Conservation (phyloP, 2,888 invertebrate species). For the Drosophila villosipedis region DNA sequence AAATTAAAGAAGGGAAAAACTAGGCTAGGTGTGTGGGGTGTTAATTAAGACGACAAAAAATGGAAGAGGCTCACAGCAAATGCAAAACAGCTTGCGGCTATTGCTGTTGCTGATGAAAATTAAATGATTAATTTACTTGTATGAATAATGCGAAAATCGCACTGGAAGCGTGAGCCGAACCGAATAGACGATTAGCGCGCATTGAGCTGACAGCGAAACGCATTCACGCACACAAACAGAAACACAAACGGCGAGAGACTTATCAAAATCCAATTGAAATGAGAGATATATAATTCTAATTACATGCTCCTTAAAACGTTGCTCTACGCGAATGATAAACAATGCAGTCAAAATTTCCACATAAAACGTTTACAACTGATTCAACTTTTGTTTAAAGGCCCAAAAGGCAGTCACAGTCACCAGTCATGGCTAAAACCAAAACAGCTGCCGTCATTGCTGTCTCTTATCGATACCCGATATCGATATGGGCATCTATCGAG, state of each 20-base stretch:
- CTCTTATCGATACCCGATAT: slow-evolving; percentile 54
- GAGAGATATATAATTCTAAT: slow-evolving; percentile 3
- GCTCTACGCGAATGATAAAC: slow-evolving; percentile 2
- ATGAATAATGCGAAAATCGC: slow-evolving; percentile 60
- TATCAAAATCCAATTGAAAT: slow-evolving; percentile 44
- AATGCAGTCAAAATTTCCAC: slow-evolving; percentile 15
- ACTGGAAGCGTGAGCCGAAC: slow-evolving; percentile 47
- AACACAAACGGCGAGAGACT: slow-evolving; percentile 22
- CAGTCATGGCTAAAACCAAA: slow-evolving; percentile 66
- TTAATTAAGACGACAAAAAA: slow-evolving; percentile 61
- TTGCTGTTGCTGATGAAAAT: slow-evolving; percentile 35
- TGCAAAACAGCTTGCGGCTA: slow-evolving; percentile 36
- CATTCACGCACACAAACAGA: slow-evolving; percentile 16
- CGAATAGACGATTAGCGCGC: slow-evolving; percentile 56
- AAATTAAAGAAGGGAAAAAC: slow-evolving; percentile 28
- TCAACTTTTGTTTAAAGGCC: slow-evolving; percentile 32
- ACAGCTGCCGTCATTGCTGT: slow-evolving; percentile 72
- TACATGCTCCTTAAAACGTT: slow-evolving; percentile 9
- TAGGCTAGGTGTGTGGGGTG: slow-evolving; percentile 54
- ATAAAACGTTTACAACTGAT: slow-evolving; percentile 32
- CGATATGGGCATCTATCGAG: slow-evolving; percentile 63
- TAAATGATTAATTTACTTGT: slow-evolving; percentile 65
- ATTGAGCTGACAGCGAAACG: slow-evolving; percentile 41
- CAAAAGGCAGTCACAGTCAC: slow-evolving; percentile 53
- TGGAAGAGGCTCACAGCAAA: slow-evolving; percentile 35